Base-by-base conservation (phyloP, 1,140 invertebrate genomes). In the Neodiprion fabricii region DNA sequence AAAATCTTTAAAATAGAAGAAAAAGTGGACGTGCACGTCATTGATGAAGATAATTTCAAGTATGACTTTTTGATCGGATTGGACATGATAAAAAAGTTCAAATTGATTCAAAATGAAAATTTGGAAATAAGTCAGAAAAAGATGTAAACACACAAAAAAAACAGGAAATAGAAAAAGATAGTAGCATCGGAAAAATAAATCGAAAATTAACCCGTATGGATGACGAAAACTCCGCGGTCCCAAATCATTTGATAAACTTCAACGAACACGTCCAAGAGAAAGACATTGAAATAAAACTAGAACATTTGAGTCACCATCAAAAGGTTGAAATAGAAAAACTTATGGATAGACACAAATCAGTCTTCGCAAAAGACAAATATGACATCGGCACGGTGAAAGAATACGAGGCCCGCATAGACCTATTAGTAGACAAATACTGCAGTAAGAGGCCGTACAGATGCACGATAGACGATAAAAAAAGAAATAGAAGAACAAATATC, bases 311-410 rank as follows among this genome's bases (percentile, higher is more conserved):
- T 70, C n/a, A 4, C 65, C 12, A 82, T 71, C 76, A 84, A 76
- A 74, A 79, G 72, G 61, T 23, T 48, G 73, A 78, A 76, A 83
- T 84, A 78, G 17, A 79, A 73, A 74, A 70, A 72, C 65, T 84
- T 9, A 77, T 82, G 72, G 47, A 75, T 7, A 78, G 78, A 61
- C 78, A 83, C 75, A 82, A 80, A 78, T 28, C 73, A 75, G 73
- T 80, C 9, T 85, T 85, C 82, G 84, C 84, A 73, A 85, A 85
- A 77, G 75, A 85, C 66, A 86, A 85, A 80, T 87, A 74, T 79
- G 77, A 82, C 76, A 74, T 80, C 72, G 84, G 80, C 67, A 83
- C 76, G 11, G 74, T 79, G 7, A 75, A 69, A 61, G 76, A 76
- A 8, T 81, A 83, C 79, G 81, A 81, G 71, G 81, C 82, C 50